A percentile compares a stretch with the other conserved stretches of the same genome.
Conservation (phyloP, 2,888 invertebrate genomes). For the Carterocephalus palaemon region DNA sequence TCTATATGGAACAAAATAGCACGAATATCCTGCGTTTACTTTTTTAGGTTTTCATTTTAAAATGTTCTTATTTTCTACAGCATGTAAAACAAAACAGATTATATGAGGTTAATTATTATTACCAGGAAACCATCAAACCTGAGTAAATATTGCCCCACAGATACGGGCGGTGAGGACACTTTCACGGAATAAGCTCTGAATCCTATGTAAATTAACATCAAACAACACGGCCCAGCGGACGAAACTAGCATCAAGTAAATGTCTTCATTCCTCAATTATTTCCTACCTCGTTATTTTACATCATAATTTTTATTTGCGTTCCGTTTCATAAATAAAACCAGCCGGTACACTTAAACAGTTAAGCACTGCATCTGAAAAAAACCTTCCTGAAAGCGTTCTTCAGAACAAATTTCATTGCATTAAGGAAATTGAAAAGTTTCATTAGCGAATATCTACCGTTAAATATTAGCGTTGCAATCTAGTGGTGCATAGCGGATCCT, state of each 20-base stretch:
- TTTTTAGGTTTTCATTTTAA: too few relatives aligned
- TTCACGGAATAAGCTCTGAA: too few relatives aligned
- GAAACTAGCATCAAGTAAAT: too few relatives aligned
- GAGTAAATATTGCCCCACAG: too few relatives aligned
- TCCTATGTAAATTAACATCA: not conserved
- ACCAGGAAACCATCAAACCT: too few relatives aligned
- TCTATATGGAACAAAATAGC: too few relatives aligned
- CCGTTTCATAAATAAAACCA: conserved; percentile 8
- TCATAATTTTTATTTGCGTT: conserved; percentile 7
- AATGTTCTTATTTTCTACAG: too few relatives aligned
- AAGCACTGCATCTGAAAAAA: conserved; percentile 14
- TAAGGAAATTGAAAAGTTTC: conserved; percentile 29
- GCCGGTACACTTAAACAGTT: conserved; percentile 2
- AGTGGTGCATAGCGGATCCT: conserved; percentile 48
- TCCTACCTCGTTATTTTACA: conserved; percentile 6
- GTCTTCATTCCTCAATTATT: conserved; percentile 1
- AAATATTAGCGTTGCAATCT: conserved; percentile 36
- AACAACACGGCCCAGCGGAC: too few relatives aligned
- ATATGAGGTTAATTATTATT: too few relatives aligned
- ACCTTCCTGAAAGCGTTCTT: conserved; percentile 8
- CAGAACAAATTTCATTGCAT: conserved; percentile 19
- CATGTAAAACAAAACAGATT: too few relatives aligned
- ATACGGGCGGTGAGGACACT: too few relatives aligned
- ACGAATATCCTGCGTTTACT: too few relatives aligned
- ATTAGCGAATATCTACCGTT: conserved; percentile 33